Conservation (phyloP, 2,888 invertebrate species). For the Parnassius glacialis region DNA sequence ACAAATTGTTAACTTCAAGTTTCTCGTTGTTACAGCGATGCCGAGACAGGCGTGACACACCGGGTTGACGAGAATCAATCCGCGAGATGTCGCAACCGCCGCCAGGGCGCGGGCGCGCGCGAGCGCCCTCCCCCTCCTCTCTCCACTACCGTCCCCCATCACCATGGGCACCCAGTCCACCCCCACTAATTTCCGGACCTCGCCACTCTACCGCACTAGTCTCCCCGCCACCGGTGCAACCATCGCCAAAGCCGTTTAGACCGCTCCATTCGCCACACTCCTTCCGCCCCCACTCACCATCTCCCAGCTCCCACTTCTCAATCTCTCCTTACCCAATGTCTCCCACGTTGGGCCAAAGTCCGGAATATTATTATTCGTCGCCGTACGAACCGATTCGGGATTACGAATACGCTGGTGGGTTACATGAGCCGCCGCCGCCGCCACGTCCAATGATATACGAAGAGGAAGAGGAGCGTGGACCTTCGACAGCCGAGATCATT, state of each 20-base stretch:
- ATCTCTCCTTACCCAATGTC: slow-evolving; percentile 78
- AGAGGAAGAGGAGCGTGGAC: slow-evolving; percentile 88
- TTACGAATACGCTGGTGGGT: slow-evolving; percentile 87
- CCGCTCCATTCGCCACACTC: slow-evolving; percentile 70
- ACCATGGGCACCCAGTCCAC: slow-evolving; percentile 88
- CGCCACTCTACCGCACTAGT: slow-evolving; percentile 79
- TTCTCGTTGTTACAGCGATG: slow-evolving; percentile 72
- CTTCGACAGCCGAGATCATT: slow-evolving; percentile 94
- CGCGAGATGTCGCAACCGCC: slow-evolving; percentile 78
- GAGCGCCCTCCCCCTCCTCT: slow-evolving; percentile 75
- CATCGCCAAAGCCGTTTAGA: slow-evolving; percentile 73
- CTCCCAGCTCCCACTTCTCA: slow-evolving; percentile 75
- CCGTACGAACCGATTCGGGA: slow-evolving; percentile 82
- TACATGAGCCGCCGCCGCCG: slow-evolving; percentile 89
- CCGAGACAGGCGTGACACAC: slow-evolving; percentile 77
- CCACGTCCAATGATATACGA: slow-evolving; percentile 83
- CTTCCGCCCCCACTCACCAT: slow-evolving; percentile 69
- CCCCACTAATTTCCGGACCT: slow-evolving; percentile 85
- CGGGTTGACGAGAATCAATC: slow-evolving; percentile 77
- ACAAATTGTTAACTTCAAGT: background rate
- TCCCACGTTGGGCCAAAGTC: slow-evolving; percentile 81
- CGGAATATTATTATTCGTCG: slow-evolving; percentile 81
- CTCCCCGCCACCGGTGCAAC: slow-evolving; percentile 80
- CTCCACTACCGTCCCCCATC: slow-evolving; percentile 87
- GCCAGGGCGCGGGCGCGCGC: slow-evolving; percentile 74